A percentile compares a stretch with the other conserved stretches of the same genome.
phyloP scores from a whole-genome alignment of 2,888 invertebrate genomes.

The Yponomeuta cagnagella region DNA sequence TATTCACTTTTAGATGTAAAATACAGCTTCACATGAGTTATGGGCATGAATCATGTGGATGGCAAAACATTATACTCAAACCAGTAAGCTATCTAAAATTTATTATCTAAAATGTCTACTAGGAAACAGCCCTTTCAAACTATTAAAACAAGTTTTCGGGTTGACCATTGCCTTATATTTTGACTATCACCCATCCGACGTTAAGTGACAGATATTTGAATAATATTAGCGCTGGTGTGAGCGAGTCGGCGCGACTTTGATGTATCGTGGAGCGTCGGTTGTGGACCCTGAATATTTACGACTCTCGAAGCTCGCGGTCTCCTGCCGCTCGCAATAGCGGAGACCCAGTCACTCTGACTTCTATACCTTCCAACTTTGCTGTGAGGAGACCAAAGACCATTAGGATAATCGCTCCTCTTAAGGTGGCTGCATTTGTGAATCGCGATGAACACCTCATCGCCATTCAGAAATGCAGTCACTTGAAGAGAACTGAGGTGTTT shows the following conservation, averaged over 20 bases:
- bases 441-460: background rate
- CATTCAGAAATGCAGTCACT: background rate
- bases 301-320: constrained; percentile 23
- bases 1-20: background rate
- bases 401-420: background rate
- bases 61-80: background rate
- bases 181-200: background rate
- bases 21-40: background rate
- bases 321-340: background rate
- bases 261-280: constrained; percentile 49
- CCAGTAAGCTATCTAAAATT: background rate
- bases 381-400: background rate
- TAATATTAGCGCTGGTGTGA: constrained; percentile 30
- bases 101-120: background rate
- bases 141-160: background rate
- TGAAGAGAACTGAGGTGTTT: background rate
- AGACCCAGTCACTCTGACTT: background rate
- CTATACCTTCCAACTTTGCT: background rate
- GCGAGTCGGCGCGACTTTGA: constrained; percentile 54
- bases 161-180: background rate
- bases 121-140: background rate
- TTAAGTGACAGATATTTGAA: constrained; percentile 12
- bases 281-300: constrained; percentile 66
- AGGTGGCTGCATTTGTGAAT: background rate
- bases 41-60: background rate